phyloP scores from a whole-genome alignment of 2,113 vertebrate species.

The Hipposideros armiger region DNA sequence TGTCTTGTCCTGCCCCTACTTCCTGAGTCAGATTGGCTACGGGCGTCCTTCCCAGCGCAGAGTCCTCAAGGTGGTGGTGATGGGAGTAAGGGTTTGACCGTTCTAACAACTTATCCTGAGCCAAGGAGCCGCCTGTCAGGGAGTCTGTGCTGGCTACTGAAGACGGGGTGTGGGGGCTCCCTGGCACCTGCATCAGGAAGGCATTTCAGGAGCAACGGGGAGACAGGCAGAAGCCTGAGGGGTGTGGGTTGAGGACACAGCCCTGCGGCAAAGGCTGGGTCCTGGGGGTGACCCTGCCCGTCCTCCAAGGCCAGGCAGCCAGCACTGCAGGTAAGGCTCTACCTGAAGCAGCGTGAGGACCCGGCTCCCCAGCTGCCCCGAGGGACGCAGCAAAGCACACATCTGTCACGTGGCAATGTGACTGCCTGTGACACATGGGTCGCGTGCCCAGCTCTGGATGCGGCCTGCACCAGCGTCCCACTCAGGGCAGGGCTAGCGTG shows the following conservation, averaged over 20 bases:
- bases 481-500: not conserved
- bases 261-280: no score
- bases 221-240: not conserved
- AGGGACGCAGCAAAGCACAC: not conserved
- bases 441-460: not conserved
- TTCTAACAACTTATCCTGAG: not conserved
- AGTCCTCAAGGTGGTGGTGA: fast-evolving
- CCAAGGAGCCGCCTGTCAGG: fast-evolving
- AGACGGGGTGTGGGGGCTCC: fast-evolving
- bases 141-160: fast-evolving
- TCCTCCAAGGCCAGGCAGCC: no score
- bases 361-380: no score
- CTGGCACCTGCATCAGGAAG: not conserved
- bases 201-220: fast-evolving
- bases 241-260: fast-evolving
- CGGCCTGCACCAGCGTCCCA: not conserved
- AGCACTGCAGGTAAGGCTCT: fast-evolving
- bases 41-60: fast-evolving
- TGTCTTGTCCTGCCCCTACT: not conserved
- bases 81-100: fast-evolving
- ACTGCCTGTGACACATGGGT: no score
- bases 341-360: fast-evolving
- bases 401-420: not conserved
- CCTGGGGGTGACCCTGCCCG: fast-evolving
- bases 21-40: not conserved